phyloP scores from a whole-genome alignment of 2,113 vertebrate species.

The Orientallactaga bullata region DNA sequence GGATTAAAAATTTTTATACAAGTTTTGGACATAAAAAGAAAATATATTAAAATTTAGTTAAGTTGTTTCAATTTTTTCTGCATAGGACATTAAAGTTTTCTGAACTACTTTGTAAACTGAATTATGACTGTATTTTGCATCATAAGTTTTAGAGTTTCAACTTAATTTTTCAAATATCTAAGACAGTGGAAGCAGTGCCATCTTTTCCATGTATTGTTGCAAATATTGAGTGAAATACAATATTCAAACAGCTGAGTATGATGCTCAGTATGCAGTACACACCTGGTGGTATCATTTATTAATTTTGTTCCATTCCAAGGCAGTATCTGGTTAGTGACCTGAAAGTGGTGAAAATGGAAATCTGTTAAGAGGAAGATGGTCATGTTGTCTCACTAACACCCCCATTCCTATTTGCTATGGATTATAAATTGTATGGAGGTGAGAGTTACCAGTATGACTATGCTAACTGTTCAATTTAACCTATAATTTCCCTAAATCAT shows the following conservation, averaged over 20 bases:
- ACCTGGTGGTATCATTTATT: background rate
- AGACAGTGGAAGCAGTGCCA: background rate
- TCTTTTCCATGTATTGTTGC: background rate
- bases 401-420: background rate
- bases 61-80: background rate
- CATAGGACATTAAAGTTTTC: background rate
- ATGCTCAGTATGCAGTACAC: background rate
- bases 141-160: background rate
- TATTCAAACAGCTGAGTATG: background rate
- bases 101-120: background rate
- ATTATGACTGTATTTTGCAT: background rate
- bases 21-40: background rate
- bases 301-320: background rate
- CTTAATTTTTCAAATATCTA: background rate
- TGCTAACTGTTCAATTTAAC: background rate
- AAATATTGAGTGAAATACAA: background rate
- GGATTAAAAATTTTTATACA: background rate
- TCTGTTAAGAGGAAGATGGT: background rate
- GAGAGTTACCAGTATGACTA: background rate
- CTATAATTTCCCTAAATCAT: background rate
- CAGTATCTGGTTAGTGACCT: background rate
- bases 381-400: background rate
- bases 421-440: background rate
- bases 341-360: background rate
- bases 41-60: background rate